Evolutionary conservation across 2,113 vertebrate genomes (phyloP).

Genomic region (Enhydra lutris): DNA sequence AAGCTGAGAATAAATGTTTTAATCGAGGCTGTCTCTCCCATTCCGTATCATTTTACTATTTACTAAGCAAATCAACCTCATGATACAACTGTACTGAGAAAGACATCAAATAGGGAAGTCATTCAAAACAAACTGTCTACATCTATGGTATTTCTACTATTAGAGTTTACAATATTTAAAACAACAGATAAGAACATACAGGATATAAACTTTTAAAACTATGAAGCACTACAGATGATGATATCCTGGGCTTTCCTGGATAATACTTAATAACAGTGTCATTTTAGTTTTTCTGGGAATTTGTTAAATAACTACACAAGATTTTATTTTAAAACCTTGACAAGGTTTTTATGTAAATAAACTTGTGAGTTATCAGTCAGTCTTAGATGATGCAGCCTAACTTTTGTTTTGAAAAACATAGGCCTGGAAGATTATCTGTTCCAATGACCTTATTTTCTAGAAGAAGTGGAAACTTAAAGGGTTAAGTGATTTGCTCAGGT

Average conservation of each 20-base stretch:
- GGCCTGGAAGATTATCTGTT: neutral
- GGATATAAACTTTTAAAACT: neutral
- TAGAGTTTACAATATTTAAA: neutral
- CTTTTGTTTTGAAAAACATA: constrained; percentile 23
- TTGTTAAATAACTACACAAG: neutral
- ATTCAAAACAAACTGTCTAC: neutral
- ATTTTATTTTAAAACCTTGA: constrained; percentile 26
- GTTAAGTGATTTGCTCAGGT: neutral
- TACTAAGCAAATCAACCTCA: constrained; percentile 18
- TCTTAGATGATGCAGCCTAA: neutral
- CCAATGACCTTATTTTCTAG: neutral
- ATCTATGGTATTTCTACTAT: neutral
- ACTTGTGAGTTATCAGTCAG: neutral
- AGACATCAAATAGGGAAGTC: neutral
- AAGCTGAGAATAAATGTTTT: neutral
- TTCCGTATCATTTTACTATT: neutral
- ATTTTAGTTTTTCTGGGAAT: constrained; percentile 4
- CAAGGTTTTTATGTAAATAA: neutral
- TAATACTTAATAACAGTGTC: neutral
- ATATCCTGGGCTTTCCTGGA: neutral
- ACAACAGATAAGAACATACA: neutral
- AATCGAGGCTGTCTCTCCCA: neutral
- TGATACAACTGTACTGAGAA: constrained; percentile 5
- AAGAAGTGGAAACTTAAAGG: neutral
- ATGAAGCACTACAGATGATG: neutral